Base-by-base conservation (phyloP, 2,113 vertebrate genomes). In the Tympanuchus pallidicinctus region DNA sequence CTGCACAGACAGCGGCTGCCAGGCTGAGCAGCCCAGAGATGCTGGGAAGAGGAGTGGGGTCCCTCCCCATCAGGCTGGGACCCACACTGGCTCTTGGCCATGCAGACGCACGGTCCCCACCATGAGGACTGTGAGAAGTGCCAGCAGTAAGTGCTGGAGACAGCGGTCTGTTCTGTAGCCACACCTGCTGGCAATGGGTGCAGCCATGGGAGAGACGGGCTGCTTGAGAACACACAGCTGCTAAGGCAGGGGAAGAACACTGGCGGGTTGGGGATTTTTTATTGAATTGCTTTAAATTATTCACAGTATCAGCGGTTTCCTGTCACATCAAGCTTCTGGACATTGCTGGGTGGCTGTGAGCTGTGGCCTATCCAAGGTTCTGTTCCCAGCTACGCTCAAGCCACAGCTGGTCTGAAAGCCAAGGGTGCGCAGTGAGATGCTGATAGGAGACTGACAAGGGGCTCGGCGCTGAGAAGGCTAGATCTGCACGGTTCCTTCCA, bases 251-350 rank as follows among this genome's bases (percentile, higher is more conserved):
- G 82, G 22, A 54, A 84, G 64, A 83, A 6, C 61, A 25, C 19
- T n/a, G 18, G 25, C 66, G 30, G 45, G 28, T 3, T 74, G 24
- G 42, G 36, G 24, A 60, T 47, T 75, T 92, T 89, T 61, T 48
- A 87, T 89, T 61, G 32, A 88, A 81, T 93, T 92, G 43, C 74
- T 72, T 28, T 73, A 48, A 92, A 89, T 90, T 84, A 93, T 73
- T 93, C 3, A 18, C 76, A 92, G 5, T 93, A 94, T 96, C 86
- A 48, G 84, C 94, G 94, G 89, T 96, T 96, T 96, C 92, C 92
- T 95, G 81, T 96, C 91, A 95, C 96, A 96, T 95, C 94, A 96
- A 94, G 42, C 77, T 87, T 90, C 73, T 94, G 94, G 93, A 65
- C 66, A 8, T 28, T 63, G 81, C 81, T 73, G 90, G 83, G 86